Evolutionary conservation across 2,113 vertebrate genomes (phyloP).

Genomic region (Stigmatopora nigra): DNA sequence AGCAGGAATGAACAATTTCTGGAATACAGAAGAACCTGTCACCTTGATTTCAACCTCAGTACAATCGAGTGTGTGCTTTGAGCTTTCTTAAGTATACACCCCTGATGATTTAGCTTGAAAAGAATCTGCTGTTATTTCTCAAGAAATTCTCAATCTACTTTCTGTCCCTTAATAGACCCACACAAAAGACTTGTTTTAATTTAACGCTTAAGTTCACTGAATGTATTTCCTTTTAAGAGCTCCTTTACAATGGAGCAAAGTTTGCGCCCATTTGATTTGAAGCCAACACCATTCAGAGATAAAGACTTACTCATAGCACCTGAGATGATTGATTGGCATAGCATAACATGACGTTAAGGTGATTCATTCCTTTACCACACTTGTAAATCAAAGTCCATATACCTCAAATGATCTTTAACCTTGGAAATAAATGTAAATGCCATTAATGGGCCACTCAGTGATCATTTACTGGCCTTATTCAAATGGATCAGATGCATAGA

Average conservation of each 20-base stretch:
- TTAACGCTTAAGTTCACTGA: slow-evolving; percentile 50
- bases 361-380: background rate
- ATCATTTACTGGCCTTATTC: too few relatives aligned
- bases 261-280: slow-evolving; percentile 12
- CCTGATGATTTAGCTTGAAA: too few relatives aligned
- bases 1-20: too few relatives aligned
- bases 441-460: too few relatives aligned
- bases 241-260: background rate
- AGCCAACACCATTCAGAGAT: slow-evolving; percentile 15
- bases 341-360: background rate
- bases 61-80: too few relatives aligned
- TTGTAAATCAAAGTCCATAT: background rate
- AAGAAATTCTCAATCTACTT: slow-evolving; percentile 48
- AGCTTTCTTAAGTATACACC: too few relatives aligned
- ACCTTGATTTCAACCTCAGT: too few relatives aligned
- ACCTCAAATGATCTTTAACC: background rate
- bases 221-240: background rate
- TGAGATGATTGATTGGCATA: background rate
- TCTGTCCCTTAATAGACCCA: slow-evolving; percentile 45
- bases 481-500: too few relatives aligned
- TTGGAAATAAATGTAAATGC: background rate
- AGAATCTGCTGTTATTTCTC: too few relatives aligned
- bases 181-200: slow-evolving; percentile 32
- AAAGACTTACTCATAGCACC: background rate
- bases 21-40: too few relatives aligned